These are phyloP conservation scores for Notodonta ziczac DNA, from an alignment of 2,888 invertebrate genomes.

Conservation along the genomic window DNA sequence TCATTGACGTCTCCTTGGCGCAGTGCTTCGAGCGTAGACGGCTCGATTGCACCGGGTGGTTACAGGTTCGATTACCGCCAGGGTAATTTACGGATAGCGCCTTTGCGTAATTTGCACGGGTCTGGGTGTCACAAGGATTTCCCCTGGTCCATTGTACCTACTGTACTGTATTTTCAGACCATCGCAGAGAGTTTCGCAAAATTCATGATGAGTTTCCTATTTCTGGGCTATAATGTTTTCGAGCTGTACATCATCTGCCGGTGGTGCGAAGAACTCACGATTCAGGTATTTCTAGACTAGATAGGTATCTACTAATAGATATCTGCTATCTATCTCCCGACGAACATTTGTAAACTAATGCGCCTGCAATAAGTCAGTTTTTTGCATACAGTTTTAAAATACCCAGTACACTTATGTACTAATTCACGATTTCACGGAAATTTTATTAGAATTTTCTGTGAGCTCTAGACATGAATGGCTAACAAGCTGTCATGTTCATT, in stretches of 20 bases:
- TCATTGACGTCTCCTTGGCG: too few relatives aligned
- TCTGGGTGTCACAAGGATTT: too few relatives aligned
- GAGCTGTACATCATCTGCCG: conserved; percentile 68
- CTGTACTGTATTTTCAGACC: conserved; percentile 49
- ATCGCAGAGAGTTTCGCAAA: conserved; percentile 55
- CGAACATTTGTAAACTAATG: neutral
- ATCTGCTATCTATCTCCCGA: neutral
- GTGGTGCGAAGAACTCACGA: conserved; percentile 73
- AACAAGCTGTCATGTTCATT: neutral
- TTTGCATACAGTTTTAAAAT: neutral
- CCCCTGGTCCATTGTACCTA: too few relatives aligned
- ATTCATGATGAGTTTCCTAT: conserved; percentile 66
- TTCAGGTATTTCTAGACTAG: conserved; percentile 53
- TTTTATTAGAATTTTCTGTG: neutral
- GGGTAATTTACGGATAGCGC: too few relatives aligned
- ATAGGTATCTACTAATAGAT: neutral
- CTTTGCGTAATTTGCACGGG: too few relatives aligned
- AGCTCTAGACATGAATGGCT: neutral
- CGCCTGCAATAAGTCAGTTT: conserved; percentile 1
- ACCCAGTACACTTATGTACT: neutral
- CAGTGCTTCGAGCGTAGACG: too few relatives aligned
- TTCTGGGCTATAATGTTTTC: conserved; percentile 68
- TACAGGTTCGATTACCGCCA: too few relatives aligned
- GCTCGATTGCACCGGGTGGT: too few relatives aligned
- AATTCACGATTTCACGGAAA: neutral